Percentiles rank a stretch among this genome's conserved stretches.
Evolutionary conservation across 2,888 invertebrate genomes (phyloP).

Genomic region (Crepidodera aurea): DNA sequence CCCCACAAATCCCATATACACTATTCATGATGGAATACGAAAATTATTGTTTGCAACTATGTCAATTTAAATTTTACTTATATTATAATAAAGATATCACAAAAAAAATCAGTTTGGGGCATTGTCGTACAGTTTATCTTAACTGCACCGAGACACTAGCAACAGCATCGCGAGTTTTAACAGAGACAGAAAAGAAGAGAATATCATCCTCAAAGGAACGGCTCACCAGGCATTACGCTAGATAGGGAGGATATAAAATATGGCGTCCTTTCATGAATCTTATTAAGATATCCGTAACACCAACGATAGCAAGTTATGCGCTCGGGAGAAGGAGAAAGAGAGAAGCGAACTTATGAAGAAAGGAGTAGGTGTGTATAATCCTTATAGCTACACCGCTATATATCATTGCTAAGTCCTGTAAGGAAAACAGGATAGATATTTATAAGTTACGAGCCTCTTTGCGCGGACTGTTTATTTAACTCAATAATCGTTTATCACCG

Average conservation of each 20-base stretch:
- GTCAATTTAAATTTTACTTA: too few species aligned
- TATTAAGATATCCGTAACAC: slow-evolving; percentile 77
- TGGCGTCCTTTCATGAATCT: slow-evolving; percentile 85
- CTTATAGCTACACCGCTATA: slow-evolving; percentile 64
- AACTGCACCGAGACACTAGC: slow-evolving; percentile 50
- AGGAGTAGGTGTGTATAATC: slow-evolving; percentile 66
- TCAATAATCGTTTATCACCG: slow-evolving; percentile 62
- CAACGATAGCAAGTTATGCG: slow-evolving; percentile 64
- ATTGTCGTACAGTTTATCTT: slow-evolving; percentile 45
- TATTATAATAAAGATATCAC: too few species aligned
- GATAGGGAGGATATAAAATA: slow-evolving; percentile 77
- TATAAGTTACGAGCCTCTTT: slow-evolving; percentile 61
- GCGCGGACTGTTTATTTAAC: slow-evolving; percentile 62
- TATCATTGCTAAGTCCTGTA: slow-evolving; percentile 63
- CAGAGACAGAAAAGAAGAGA: slow-evolving; percentile 24
- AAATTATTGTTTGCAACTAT: too few species aligned
- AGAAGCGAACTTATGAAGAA: slow-evolving; percentile 63
- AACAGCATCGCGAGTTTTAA: slow-evolving; percentile 13
- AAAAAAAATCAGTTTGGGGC: too few species aligned
- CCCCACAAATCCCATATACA: too few species aligned
- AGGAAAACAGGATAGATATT: slow-evolving; percentile 65
- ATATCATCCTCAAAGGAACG: slow-evolving; percentile 43
- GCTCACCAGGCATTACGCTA: slow-evolving; percentile 59
- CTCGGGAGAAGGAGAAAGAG: slow-evolving; percentile 46
- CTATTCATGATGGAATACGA: too few species aligned